Evolutionary conservation across 2,113 vertebrate genomes (phyloP), one percentile per base, ranked within the genome.

Genomic region (Myotis yumanensis): DNA sequence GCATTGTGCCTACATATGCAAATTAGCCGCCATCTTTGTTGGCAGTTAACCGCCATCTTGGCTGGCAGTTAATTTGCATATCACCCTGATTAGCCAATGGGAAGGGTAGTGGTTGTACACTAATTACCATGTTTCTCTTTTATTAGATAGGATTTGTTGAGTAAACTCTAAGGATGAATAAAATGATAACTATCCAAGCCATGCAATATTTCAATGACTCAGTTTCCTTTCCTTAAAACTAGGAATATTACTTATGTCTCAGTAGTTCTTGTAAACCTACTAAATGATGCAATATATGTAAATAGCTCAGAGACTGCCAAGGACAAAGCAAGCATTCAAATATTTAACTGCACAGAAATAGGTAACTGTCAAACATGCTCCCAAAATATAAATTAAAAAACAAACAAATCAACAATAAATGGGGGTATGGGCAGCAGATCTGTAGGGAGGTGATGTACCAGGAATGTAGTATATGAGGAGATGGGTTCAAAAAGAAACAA

Each of bases 181-280:
- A 87, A 94, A 90, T 54, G 9, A 90, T 72, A 84, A 85, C 46
- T 68, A 75, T 23, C 69, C 40, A 72, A 90, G 46, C 62, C 59
- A 59, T 54, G 48, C n/a, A 79, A 84, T 10, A 20, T 75, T 69
- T 69, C 52, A 28, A 83, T 51, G 71, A 86, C 62, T 90, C 66
- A 75, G 28, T 86, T 86, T 80, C 72, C 57, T 71, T 89, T 73
- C 28, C 66, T 77, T 32, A 54, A 92, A 81, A 71, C 15, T 28
- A 68, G 32, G n/a, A 40, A 86, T 5, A 88, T 43, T 18, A 86
- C 22, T n/a, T 5, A 86, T 20, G 25, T 83, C n/a, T 75, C 30
- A 37, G 73, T 92, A 73, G 28, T 72, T 88, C 52, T 82, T 88
- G 76, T 46, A 93, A 76, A 71, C 9, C 40, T 64, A 83, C 14